Conservation (phyloP, 2,113 vertebrate genomes). For the Trichomycterus rosablanca region DNA sequence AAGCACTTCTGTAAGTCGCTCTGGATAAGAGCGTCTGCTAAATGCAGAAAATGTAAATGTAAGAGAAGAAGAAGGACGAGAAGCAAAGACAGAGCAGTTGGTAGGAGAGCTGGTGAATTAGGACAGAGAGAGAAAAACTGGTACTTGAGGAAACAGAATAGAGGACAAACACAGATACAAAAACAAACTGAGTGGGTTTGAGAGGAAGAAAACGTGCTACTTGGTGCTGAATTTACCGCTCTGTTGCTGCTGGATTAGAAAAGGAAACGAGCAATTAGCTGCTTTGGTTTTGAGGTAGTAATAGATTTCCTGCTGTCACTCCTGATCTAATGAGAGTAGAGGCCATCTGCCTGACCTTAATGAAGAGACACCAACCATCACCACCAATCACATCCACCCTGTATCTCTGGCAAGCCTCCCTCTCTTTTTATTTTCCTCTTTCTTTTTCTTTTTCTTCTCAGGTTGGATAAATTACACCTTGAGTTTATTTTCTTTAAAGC, state of each 20-base stretch:
- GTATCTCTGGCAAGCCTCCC: not conserved
- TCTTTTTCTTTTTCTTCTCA: too few species aligned
- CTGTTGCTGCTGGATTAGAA: conserved; percentile 46
- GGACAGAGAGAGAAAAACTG: too few species aligned
- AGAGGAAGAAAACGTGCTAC: conserved; percentile 1
- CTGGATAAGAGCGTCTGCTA: too few species aligned
- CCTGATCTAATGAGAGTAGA: conserved; percentile 32
- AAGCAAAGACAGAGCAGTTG: too few species aligned
- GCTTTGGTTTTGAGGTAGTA: conserved; percentile 45
- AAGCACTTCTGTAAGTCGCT: too few species aligned
- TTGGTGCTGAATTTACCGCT: not conserved
- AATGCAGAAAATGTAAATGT: too few species aligned
- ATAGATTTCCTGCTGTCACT: conserved; percentile 47
- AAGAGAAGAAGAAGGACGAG: too few species aligned
- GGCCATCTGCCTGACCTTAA: conserved; percentile 43
- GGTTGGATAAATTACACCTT: too few species aligned
- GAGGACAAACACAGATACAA: not conserved
- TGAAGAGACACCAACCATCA: conserved; percentile 26
- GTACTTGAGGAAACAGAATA: not conserved
- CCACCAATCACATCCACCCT: conserved; percentile 21
- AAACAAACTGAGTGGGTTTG: not conserved
- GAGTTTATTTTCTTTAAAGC: too few species aligned
- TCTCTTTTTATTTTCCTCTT: not conserved
- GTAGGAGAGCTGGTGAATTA: too few species aligned
- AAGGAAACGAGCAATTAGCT: conserved; percentile 45